Conservation (phyloP, 2,113 vertebrate genomes). For the Nematolebias whitei region DNA sequence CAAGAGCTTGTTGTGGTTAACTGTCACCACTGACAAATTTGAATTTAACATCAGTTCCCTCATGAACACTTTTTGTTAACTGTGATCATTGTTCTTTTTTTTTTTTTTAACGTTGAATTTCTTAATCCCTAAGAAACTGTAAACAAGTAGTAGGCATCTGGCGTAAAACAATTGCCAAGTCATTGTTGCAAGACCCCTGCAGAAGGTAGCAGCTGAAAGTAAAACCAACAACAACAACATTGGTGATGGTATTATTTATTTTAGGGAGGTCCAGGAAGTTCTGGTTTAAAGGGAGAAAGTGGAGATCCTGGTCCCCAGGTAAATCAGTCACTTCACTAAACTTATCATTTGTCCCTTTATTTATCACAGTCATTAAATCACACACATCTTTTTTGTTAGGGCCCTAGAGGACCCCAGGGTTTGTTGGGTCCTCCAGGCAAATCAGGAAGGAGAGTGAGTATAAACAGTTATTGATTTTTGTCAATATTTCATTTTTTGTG, state of each 20-base stretch:
- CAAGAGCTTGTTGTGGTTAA: not conserved
- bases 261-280: slow-evolving; percentile 88
- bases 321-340: slow-evolving; percentile 22
- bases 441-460: slow-evolving; percentile 92
- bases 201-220: too few species aligned
- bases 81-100: not conserved
- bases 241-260: slow-evolving; percentile 9
- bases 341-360: not conserved
- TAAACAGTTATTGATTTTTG: not conserved
- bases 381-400: slow-evolving; percentile 70
- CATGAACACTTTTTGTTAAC: not conserved
- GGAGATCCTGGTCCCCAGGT: slow-evolving; percentile 96
- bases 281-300: slow-evolving; percentile 92
- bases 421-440: slow-evolving; percentile 88
- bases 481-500: not conserved
- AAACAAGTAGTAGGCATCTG: too few species aligned
- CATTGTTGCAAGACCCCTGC: too few species aligned
- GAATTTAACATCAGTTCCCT: accelerated
- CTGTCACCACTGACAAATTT: not conserved
- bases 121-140: too few species aligned
- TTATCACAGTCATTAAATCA: not conserved
- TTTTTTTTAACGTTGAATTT: not conserved
- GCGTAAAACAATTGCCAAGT: too few species aligned
- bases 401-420: slow-evolving; percentile 90
- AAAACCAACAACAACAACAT: too few species aligned